These are phyloP conservation scores for Periphyllus acericola DNA, from an alignment of 2,888 invertebrate species.

Conservation along the genomic window DNA sequence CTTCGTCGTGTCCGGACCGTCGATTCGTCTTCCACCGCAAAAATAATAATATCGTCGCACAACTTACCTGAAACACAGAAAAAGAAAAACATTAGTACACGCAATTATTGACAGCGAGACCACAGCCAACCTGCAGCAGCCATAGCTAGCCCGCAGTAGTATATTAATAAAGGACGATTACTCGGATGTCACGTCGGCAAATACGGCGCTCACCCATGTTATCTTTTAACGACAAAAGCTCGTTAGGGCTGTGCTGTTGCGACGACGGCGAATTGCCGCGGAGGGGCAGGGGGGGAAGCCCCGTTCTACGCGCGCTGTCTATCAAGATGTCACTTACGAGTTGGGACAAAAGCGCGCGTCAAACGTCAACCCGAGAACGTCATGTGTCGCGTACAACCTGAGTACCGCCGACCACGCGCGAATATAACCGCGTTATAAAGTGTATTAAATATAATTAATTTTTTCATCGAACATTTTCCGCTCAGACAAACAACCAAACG, in stretches of 20 bases:
- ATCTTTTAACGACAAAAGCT: conserved; percentile 58
- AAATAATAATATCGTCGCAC: conserved; percentile 8
- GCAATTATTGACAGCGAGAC: conserved; percentile 2
- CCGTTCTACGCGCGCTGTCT: conserved; percentile 41
- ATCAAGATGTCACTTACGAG: conserved; percentile 57
- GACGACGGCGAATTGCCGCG: not conserved
- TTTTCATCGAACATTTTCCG: not conserved
- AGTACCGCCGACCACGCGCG: not conserved
- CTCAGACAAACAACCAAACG: not conserved
- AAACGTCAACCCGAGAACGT: conserved; percentile 51
- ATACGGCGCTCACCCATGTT: conserved; percentile 32
- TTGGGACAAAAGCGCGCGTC: conserved; percentile 48
- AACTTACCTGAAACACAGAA: conserved; percentile 54
- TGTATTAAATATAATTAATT: not conserved
- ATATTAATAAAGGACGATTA: conserved; percentile 43
- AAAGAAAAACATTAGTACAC: conserved; percentile 41
- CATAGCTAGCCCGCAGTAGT: not conserved
- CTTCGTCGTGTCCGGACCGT: conserved; percentile 30
- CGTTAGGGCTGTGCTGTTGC: conserved; percentile 2
- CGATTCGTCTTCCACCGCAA: conserved; percentile 36
- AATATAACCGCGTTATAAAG: not conserved
- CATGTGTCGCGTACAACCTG: conserved; percentile 3
- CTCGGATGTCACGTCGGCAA: conserved; percentile 48
- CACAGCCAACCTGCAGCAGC: not conserved
- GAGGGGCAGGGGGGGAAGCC: conserved; percentile 5